A percentile compares a stretch with the other conserved stretches of the same genome.
Evolutionary conservation across 2,888 invertebrate species (phyloP).

Genomic region (Pinctada fucata): DNA sequence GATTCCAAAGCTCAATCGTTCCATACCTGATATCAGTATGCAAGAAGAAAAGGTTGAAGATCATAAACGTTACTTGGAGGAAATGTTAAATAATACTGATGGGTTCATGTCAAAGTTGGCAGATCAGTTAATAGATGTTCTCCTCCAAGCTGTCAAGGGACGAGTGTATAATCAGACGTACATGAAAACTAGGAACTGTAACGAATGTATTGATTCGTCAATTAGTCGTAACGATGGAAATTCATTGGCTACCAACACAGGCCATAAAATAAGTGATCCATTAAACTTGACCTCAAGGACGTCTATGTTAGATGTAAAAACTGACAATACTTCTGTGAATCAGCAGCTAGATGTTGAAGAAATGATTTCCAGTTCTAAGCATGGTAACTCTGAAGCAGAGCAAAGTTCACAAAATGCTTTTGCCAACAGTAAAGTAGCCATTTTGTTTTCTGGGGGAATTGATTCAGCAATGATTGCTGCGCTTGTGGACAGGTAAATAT

Average conservation of each 20-base stretch:
- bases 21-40: conserved; percentile 37
- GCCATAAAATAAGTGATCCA: background rate
- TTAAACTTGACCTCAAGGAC: background rate
- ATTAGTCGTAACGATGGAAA: background rate
- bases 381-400: background rate
- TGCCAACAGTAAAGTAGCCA: conserved; percentile 82
- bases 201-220: background rate
- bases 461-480: conserved; percentile 95
- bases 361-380: background rate
- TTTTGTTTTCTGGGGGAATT: conserved; percentile 96
- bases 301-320: background rate
- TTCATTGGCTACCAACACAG: background rate
- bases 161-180: conserved; percentile 63
- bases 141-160: conserved; percentile 68
- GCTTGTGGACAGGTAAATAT: conserved; percentile 83
- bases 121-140: conserved; percentile 67
- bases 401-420: background rate
- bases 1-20: conserved; percentile 53
- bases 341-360: background rate
- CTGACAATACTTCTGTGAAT: background rate
- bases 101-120: conserved; percentile 48
- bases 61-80: conserved; percentile 14
- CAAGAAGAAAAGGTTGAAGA: conserved; percentile 9
- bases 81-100: conserved; percentile 22
- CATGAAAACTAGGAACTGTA: background rate